Conservation (phyloP, 2,797 vertebrate species). For the Nasua narica region DNA sequence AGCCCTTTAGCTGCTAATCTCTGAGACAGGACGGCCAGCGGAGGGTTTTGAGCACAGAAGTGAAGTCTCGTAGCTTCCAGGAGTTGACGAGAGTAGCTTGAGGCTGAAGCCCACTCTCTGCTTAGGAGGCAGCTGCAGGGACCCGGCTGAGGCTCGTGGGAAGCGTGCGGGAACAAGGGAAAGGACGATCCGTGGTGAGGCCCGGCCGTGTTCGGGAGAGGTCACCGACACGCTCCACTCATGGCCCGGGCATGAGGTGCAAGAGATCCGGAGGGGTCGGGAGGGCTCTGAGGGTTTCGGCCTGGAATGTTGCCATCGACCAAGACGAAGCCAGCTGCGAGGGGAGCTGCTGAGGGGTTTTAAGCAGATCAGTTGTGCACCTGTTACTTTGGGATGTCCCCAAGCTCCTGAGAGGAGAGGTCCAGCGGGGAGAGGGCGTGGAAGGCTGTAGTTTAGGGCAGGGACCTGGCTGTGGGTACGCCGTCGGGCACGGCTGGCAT, state of each 20-base stretch:
- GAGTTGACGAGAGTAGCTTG: neutral
- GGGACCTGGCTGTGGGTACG: neutral
- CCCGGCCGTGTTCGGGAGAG: neutral
- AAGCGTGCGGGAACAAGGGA: no score
- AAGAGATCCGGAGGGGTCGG: accelerated
- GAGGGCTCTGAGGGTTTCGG: neutral
- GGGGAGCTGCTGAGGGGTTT: neutral
- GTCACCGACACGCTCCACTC: neutral
- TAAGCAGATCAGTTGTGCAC: neutral
- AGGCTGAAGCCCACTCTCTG: neutral
- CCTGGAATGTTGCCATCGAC: neutral
- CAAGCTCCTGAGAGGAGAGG: accelerated
- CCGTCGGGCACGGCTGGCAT: no score
- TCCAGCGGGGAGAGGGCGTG: neutral
- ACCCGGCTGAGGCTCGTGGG: neutral
- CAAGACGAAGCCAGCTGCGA: neutral
- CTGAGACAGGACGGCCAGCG: no score
- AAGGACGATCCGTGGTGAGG: neutral
- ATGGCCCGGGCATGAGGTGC: neutral
- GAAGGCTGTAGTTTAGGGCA: neutral
- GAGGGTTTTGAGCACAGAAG: no score
- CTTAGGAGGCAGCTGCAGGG: neutral
- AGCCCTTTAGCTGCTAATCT: neutral
- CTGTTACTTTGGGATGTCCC: neutral
- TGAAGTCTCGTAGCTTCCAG: neutral